Percentiles rank a stretch among this genome's conserved stretches.
phyloP scores from a whole-genome alignment of 2,888 invertebrate species.

The Eilema depressum region DNA sequence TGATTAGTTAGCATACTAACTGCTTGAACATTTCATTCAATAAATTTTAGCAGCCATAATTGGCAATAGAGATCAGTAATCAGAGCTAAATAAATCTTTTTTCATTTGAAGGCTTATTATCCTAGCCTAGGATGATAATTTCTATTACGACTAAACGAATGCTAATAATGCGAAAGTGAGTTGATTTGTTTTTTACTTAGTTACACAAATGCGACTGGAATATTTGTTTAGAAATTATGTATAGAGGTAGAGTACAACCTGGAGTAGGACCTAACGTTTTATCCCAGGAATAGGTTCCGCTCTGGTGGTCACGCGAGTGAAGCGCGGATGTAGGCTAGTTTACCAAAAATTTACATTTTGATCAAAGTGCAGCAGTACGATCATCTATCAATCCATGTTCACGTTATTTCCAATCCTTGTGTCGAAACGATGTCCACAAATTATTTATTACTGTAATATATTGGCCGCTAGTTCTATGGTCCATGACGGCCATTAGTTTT shows the following conservation, averaged over 20 bases:
- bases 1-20: no score
- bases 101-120: no score
- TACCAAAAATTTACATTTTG: neutral
- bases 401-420: neutral
- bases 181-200: neutral
- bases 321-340: no score
- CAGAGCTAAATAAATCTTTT: no score
- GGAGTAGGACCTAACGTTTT: neutral
- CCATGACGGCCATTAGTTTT: slow-evolving; percentile 71
- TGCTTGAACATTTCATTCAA: no score
- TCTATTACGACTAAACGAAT: no score
- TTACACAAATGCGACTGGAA: neutral
- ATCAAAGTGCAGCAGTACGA: neutral
- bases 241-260: neutral
- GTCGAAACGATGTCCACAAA: slow-evolving; percentile 17
- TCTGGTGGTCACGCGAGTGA: no score
- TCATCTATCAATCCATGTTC: slow-evolving; percentile 1
- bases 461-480: slow-evolving; percentile 34
- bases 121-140: no score
- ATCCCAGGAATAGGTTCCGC: no score
- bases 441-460: slow-evolving; percentile 23
- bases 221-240: neutral
- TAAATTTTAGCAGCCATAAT: no score
- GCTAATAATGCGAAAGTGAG: neutral
- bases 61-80: no score